Evolutionary conservation across 2,888 invertebrate species (phyloP).

Genomic region (Creontiades dilutus): DNA sequence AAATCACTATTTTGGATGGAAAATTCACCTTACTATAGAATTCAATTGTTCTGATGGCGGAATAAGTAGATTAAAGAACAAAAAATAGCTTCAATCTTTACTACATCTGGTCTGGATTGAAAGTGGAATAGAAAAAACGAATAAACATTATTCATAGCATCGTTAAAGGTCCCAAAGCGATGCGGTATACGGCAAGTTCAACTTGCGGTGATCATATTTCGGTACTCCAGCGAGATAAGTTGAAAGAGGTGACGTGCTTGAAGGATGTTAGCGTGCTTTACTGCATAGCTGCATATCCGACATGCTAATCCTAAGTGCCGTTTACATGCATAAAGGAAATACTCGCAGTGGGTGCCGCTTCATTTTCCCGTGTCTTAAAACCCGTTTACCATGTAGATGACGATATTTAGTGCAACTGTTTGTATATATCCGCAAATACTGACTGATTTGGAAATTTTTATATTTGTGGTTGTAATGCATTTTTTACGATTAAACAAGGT

Average conservation of each 20-base stretch:
- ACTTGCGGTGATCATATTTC: constrained; percentile 45
- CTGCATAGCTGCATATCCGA: constrained; percentile 50
- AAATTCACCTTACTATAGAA: too few species aligned
- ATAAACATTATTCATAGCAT: constrained; percentile 7
- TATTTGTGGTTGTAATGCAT: too few species aligned
- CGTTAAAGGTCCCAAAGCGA: not conserved
- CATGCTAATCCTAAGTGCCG: constrained; percentile 48
- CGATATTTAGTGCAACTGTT: not conserved
- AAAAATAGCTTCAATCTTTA: too few species aligned
- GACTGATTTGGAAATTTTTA: too few species aligned
- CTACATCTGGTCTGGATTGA: not conserved
- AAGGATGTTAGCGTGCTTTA: constrained; percentile 62
- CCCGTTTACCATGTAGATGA: not conserved
- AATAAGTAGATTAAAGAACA: too few species aligned
- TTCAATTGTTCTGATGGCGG: too few species aligned
- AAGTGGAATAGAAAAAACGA: not conserved
- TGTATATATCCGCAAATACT: too few species aligned
- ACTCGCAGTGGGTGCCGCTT: not conserved
- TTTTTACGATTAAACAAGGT: too few species aligned
- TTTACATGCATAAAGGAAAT: constrained; percentile 27
- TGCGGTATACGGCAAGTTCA: not conserved
- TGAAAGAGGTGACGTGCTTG: constrained; percentile 30
- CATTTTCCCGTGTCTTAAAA: constrained; percentile 1
- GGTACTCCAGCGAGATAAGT: constrained; percentile 18
- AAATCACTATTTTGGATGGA: too few species aligned